These are phyloP conservation scores for Indicator indicator DNA, from an alignment of 2,113 vertebrate genomes.

Conservation along the genomic window DNA sequence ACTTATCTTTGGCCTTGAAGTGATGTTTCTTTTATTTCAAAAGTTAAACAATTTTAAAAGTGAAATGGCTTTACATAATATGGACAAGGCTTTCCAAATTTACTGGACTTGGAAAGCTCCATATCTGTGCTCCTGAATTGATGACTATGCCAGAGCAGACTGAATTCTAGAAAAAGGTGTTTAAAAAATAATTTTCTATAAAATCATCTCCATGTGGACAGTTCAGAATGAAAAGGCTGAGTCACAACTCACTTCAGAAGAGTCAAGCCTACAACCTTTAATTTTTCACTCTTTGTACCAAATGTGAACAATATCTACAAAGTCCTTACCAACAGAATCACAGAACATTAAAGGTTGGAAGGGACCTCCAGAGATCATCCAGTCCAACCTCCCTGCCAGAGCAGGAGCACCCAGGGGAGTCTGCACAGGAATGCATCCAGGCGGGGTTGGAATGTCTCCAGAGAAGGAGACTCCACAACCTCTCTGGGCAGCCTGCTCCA, in stretches of 20 bases:
- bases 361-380: too few species aligned
- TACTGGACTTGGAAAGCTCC: not conserved
- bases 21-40: not conserved
- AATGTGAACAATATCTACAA: not conserved
- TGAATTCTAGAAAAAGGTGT: not conserved
- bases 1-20: constrained; percentile 1
- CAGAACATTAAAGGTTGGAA: too few species aligned
- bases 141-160: not conserved
- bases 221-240: not conserved
- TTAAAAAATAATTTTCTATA: not conserved
- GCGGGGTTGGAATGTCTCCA: too few species aligned
- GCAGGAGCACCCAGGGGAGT: too few species aligned
- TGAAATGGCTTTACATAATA: not conserved
- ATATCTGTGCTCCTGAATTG: not conserved
- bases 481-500: too few species aligned
- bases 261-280: not conserved
- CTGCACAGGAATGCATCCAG: too few species aligned
- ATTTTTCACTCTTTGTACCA: not conserved
- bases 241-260: not conserved
- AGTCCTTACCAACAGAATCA: not conserved
- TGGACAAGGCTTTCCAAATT: not conserved
- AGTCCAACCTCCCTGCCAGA: too few species aligned
- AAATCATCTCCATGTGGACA: not conserved
- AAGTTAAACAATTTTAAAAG: not conserved
- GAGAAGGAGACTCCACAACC: too few species aligned